These are phyloP conservation scores for Thyatira batis DNA, from an alignment of 2,888 invertebrate species.

Conservation along the genomic window DNA sequence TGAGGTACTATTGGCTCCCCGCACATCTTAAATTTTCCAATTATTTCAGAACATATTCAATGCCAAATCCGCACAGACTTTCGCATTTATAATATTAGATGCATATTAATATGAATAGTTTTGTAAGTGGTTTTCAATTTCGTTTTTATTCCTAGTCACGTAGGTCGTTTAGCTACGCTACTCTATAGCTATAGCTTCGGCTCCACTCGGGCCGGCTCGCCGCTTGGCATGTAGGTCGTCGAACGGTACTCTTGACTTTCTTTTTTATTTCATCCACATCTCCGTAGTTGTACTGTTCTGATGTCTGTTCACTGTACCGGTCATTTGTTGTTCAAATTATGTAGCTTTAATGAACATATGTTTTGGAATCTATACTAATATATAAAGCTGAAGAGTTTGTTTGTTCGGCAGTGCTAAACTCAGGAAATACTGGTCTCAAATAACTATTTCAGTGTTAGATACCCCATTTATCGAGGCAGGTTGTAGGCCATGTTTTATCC, in stretches of 20 bases:
- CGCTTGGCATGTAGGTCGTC: slow-evolving; percentile 67
- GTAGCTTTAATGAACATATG: background rate
- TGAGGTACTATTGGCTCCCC: too few relatives aligned
- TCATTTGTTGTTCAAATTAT: background rate
- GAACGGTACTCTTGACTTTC: slow-evolving; percentile 75
- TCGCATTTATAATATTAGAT: background rate
- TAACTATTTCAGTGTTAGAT: too few relatives aligned
- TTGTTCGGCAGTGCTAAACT: too few relatives aligned
- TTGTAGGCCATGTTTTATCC: too few relatives aligned
- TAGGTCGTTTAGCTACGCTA: slow-evolving; percentile 28
- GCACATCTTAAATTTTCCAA: too few relatives aligned
- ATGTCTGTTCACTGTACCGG: background rate
- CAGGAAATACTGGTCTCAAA: too few relatives aligned
- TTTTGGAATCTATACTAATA: too few relatives aligned
- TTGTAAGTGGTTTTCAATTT: slow-evolving; percentile 38
- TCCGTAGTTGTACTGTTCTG: slow-evolving; percentile 30
- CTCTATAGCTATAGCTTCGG: slow-evolving; percentile 13
- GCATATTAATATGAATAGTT: background rate
- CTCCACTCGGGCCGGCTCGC: slow-evolving; percentile 18
- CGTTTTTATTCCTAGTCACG: slow-evolving; percentile 63
- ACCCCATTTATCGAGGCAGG: too few relatives aligned
- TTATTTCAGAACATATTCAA: too few relatives aligned
- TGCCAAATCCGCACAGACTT: too few relatives aligned
- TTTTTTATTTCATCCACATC: slow-evolving; percentile 66
- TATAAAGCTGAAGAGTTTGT: too few relatives aligned